These are phyloP conservation scores for Willowsia nigromaculata DNA, from an alignment of 2,888 invertebrate genomes.

Conservation along the genomic window DNA sequence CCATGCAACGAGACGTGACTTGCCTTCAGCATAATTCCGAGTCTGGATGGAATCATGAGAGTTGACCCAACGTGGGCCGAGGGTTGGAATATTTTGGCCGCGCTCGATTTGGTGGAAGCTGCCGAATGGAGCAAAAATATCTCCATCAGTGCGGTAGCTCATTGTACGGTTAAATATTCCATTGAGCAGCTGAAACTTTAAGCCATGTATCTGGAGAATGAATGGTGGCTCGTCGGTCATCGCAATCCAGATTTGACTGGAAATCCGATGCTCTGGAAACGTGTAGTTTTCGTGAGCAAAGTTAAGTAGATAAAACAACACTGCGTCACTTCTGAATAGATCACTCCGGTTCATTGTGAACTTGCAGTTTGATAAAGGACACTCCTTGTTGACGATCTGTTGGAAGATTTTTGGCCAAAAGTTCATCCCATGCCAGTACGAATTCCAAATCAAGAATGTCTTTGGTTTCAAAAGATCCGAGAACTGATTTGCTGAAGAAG, in stretches of 20 bases:
- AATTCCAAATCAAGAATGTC: constrained; percentile 78
- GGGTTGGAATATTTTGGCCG: no score
- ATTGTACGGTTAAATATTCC: constrained; percentile 83
- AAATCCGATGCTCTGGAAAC: constrained; percentile 81
- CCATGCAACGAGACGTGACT: constrained; percentile 77
- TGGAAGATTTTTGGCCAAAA: constrained; percentile 78
- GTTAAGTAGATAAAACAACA: constrained; percentile 84
- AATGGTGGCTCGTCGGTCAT: constrained; percentile 86
- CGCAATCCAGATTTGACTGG: constrained; percentile 86
- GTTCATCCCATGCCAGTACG: constrained; percentile 77
- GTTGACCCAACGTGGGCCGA: no score
- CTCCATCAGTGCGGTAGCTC: constrained; percentile 82
- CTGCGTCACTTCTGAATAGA: constrained; percentile 82
- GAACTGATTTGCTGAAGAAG: no score
- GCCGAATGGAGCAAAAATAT: constrained; percentile 81
- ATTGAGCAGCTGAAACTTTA: constrained; percentile 81
- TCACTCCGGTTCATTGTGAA: constrained; percentile 74
- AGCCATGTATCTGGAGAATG: no score
- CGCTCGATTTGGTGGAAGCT: constrained; percentile 35
- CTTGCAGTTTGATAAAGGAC: constrained; percentile 74
- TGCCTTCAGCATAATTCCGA: constrained; percentile 77
- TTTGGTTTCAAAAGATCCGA: no score
- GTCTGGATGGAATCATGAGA: constrained; percentile 69
- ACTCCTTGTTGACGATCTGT: constrained; percentile 74
- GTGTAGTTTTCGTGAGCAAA: constrained; percentile 81